Evolutionary conservation across 2,113 vertebrate species (phyloP).

Genomic region (Platycercus adscitus): DNA sequence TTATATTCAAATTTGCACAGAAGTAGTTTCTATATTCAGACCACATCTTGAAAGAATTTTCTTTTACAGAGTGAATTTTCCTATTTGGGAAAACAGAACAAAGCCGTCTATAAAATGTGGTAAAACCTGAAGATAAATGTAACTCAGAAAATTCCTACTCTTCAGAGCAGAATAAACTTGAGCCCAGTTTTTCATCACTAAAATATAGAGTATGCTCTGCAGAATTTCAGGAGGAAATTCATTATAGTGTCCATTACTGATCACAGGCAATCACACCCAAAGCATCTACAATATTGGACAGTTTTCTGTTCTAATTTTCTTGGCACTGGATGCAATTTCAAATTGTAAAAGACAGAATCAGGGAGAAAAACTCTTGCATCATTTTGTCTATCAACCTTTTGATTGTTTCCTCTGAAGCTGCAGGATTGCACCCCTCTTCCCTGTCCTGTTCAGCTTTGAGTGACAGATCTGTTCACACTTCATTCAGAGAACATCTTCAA

Average conservation of each 20-base stretch:
- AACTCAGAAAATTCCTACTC: not conserved
- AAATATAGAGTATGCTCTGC: not conserved
- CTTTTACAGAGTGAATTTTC: not conserved
- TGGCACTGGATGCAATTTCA: not conserved
- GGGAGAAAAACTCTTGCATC: not conserved
- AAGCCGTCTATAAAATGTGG: not conserved
- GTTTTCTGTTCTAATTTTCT: not conserved
- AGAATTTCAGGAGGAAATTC: not conserved
- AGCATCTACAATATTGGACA: not conserved
- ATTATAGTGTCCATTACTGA: not conserved
- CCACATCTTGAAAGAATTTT: slow-evolving; percentile 3
- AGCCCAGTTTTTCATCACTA: not conserved
- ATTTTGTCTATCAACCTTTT: not conserved
- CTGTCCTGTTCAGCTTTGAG: not conserved
- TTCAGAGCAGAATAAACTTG: not conserved
- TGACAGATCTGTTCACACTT: not conserved
- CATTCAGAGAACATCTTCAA: not conserved
- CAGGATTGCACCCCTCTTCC: not conserved
- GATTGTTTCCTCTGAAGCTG: not conserved
- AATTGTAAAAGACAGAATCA: not conserved
- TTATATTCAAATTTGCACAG: not conserved
- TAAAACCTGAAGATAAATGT: not conserved
- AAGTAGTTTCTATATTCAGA: slow-evolving; percentile 7
- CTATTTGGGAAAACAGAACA: not conserved
- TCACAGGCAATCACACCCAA: fast-evolving